phyloP scores from a whole-genome alignment of 2,888 invertebrate genomes.

The Oscheius sp. region DNA sequence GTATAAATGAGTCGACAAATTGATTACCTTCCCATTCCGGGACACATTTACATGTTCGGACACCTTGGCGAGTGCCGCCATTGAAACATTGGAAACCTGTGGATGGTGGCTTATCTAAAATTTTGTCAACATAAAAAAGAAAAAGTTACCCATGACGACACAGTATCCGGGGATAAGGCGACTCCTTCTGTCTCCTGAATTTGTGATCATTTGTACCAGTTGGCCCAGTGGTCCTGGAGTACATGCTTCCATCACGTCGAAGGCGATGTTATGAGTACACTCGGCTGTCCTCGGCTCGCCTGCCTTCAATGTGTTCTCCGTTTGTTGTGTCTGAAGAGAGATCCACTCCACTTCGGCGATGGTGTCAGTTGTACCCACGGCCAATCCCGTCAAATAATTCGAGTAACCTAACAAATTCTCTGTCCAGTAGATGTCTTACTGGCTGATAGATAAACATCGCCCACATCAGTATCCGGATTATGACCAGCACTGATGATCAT shows the following conservation, averaged over 20 bases:
- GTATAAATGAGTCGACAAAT: too few relatives aligned
- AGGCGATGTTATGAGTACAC: background rate
- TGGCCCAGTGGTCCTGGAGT: slow-evolving; percentile 1
- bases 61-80: slow-evolving; percentile 11
- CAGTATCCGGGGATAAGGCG: slow-evolving; percentile 21
- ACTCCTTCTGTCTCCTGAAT: background rate
- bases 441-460: background rate
- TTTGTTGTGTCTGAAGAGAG: background rate
- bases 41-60: background rate
- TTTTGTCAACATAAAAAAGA: background rate
- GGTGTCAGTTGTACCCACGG: background rate
- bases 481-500: background rate
- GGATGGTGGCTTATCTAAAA: background rate
- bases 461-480: background rate
- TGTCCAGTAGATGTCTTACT: background rate
- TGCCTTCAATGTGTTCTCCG: background rate
- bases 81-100: slow-evolving; percentile 17
- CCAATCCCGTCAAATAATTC: background rate
- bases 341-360: slow-evolving; percentile 5
- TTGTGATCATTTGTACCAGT: background rate
- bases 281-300: background rate
- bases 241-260: background rate
- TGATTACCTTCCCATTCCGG: background rate
- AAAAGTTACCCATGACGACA: slow-evolving; percentile 1
- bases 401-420: background rate